These are phyloP conservation scores for Trogon melanurus DNA, from an alignment of 2,113 vertebrate species.

Conservation along the genomic window DNA sequence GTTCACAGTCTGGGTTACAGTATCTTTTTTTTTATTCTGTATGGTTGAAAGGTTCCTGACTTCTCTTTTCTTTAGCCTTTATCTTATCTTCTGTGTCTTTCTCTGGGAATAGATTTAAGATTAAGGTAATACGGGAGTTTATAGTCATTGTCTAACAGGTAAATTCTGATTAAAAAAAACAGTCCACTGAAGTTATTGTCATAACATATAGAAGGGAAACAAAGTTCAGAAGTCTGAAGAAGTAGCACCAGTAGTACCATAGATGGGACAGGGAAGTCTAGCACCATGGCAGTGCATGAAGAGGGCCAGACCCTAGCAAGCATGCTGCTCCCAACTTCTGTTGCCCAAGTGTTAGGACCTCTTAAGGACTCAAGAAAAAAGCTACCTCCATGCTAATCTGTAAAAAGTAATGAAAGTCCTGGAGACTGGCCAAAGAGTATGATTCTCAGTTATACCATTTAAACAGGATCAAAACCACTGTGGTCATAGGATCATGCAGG, in stretches of 20 bases:
- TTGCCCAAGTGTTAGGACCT: neutral
- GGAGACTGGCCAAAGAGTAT: neutral
- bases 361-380: neutral
- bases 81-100: neutral
- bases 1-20: neutral
- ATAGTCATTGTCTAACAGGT: neutral
- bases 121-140: neutral
- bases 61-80: neutral
- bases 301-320: neutral
- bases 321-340: neutral
- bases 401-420: neutral
- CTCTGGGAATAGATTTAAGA: neutral
- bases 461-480: neutral
- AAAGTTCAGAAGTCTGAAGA: neutral
- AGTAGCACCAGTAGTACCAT: neutral
- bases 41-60: neutral
- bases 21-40: neutral
- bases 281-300: neutral
- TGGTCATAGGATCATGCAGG: neutral
- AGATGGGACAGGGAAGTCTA: neutral
- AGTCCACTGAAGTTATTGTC: neutral
- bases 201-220: neutral
- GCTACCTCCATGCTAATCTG: rapidly evolving
- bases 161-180: neutral
- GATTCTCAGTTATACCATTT: neutral